Conservation (phyloP, 2,888 invertebrate genomes). For the Athetis lepigone region DNA sequence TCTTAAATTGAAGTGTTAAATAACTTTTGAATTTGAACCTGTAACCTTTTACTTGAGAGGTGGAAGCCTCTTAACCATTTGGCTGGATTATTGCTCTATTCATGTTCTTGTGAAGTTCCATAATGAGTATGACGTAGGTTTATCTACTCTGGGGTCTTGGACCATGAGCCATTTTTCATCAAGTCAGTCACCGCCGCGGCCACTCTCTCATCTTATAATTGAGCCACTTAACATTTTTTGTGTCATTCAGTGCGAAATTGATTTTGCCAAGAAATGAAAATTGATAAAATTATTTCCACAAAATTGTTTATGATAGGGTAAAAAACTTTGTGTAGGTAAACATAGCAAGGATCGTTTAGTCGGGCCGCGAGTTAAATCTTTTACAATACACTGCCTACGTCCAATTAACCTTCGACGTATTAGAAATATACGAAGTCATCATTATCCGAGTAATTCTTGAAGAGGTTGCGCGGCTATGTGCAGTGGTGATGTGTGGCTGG, state of each 20-base stretch:
- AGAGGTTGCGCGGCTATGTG: slow-evolving; percentile 66
- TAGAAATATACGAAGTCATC: slow-evolving; percentile 86
- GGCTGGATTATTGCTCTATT: too few species aligned
- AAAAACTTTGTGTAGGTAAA: slow-evolving; percentile 48
- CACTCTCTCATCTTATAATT: slow-evolving; percentile 51
- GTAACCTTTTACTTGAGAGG: too few species aligned
- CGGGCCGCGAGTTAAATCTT: slow-evolving; percentile 79
- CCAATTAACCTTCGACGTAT: slow-evolving; percentile 89
- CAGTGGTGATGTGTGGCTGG: slow-evolving; percentile 27
- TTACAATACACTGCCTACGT: slow-evolving; percentile 85
- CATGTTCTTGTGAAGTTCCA: too few species aligned
- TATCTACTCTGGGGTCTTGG: not conserved
- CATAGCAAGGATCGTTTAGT: slow-evolving; percentile 58
- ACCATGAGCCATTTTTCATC: not conserved
- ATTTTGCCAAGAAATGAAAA: slow-evolving; percentile 60
- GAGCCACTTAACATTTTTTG: slow-evolving; percentile 54
- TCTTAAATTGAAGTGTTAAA: too few species aligned
- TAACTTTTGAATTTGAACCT: too few species aligned
- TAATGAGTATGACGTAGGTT: too few species aligned
- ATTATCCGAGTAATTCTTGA: slow-evolving; percentile 79
- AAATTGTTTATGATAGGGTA: slow-evolving; percentile 66
- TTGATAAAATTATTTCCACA: slow-evolving; percentile 54
- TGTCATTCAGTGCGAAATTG: slow-evolving; percentile 53
- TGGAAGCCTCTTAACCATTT: too few species aligned
- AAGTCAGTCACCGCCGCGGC: slow-evolving; percentile 8